Evolutionary conservation across 64 coral and sea anemone species (phyloP), one percentile per base, ranked within the genome.

Genomic region (Dendronephthya gigantea): DNA sequence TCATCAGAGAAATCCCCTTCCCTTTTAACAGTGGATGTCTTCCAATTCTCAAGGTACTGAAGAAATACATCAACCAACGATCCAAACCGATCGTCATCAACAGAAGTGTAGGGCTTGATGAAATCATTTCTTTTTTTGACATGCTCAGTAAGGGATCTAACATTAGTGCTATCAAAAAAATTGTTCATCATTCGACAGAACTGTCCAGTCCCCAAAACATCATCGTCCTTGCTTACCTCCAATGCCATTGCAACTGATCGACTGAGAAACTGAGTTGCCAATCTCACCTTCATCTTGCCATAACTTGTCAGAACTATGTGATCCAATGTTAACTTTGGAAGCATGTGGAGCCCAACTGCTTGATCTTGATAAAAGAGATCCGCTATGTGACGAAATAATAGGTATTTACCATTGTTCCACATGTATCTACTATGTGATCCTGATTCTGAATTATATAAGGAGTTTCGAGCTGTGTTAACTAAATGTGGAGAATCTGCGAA

Each of bases 381-480:
- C 35, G 12, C 69, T 34, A 34, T 76, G 69, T 76, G 69, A 33
- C 17, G 1, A 76, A 76, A 76, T 28, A 76, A 34, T 1, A 76
- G 69, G 34, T 76, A 37, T 34, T 76, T 31, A 34, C 84, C 84
- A 86, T 86, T 55, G 68, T 86, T 86, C 84, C 84, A 86, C 84
- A 86, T 86, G 30, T 37, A 86, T 27, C 52, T 50, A 86, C 50
- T 65, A 38, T 30, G 35, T 68, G 50, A 55, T 68, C 84, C 62
- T 34, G 69, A 76, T 50, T 55, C 35, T 39, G 84, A 86, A 38
- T 86, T 55, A 39, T 65, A 68, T 39, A 86, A 55, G 35, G 51
- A 86, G 62, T 86, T 86, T 15, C 52, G 35, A 38, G 52, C 49
- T 68, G 84, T 68, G 37, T 86, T 86, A 31, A 62, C 39, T 65